phyloP scores from a whole-genome alignment of 1,140 invertebrate species.

The Daktulosphaira vitifoliae region DNA sequence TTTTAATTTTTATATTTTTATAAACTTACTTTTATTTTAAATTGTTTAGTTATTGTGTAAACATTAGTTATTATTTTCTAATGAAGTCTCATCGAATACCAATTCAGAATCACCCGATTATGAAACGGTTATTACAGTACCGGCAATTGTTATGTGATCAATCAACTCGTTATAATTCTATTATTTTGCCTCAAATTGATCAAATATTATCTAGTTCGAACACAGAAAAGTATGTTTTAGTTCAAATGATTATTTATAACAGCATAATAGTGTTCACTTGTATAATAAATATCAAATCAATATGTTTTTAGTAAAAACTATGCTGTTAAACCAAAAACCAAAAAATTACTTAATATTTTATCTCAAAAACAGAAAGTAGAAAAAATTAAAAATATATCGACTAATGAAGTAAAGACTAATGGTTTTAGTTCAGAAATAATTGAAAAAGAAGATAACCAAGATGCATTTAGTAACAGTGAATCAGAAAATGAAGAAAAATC shows the following conservation, averaged over 20 bases:
- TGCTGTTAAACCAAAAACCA: not conserved
- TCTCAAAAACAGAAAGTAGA: not conserved
- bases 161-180: conserved; percentile 10
- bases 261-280: not conserved
- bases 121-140: conserved; percentile 71
- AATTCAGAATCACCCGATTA: conserved; percentile 72
- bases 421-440: not conserved
- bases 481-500: not conserved
- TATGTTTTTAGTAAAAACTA: too few relatives aligned
- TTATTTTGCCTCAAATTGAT: conserved; percentile 16
- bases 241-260: not conserved
- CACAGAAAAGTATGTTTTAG: not conserved
- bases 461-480: not conserved
- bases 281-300: too few relatives aligned
- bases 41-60: conserved; percentile 63
- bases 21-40: conserved; percentile 51
- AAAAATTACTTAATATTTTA: conserved; percentile 15
- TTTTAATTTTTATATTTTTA: conserved; percentile 41
- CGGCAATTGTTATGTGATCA: conserved; percentile 61
- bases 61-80: conserved; percentile 77
- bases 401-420: not conserved
- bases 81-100: conserved; percentile 63
- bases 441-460: not conserved
- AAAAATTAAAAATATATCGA: too few relatives aligned
- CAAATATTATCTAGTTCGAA: not conserved